Conservation (phyloP, 2,888 invertebrate species). For the Leptothorax acervorum region DNA sequence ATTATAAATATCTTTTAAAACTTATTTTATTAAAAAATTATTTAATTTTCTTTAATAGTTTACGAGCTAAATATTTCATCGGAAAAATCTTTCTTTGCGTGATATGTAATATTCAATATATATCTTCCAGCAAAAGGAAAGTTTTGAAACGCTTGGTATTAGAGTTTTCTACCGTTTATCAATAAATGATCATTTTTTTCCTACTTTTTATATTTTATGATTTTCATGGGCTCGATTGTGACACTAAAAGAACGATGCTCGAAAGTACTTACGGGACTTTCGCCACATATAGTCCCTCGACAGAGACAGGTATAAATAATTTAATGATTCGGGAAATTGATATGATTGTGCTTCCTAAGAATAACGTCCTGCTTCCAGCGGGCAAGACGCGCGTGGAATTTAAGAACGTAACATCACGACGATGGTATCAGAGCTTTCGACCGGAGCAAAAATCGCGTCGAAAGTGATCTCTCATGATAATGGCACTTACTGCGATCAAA, state of each 20-base stretch:
- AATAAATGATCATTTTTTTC: constrained; percentile 16
- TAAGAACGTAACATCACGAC: constrained; percentile 49
- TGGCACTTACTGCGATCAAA: constrained; percentile 69
- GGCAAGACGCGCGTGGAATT: constrained; percentile 67
- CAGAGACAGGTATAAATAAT: constrained; percentile 78
- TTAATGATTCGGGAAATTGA: constrained; percentile 81
- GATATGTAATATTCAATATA: constrained; percentile 5
- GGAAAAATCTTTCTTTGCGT: not conserved
- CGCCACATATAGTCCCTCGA: constrained; percentile 72
- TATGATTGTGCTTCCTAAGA: constrained; percentile 78
- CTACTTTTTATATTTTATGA: constrained; percentile 30
- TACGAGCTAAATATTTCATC: not conserved
- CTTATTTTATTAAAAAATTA: constrained; percentile 24
- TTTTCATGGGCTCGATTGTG: constrained; percentile 51
- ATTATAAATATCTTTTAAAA: not conserved
- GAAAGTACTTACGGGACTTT: constrained; percentile 32
- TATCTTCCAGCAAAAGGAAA: not conserved
- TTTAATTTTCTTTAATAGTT: not conserved
- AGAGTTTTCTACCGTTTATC: not conserved
- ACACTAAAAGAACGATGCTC: constrained; percentile 6
- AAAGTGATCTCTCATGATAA: constrained; percentile 66
- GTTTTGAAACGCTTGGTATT: constrained; percentile 1
- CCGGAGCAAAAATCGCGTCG: constrained; percentile 58
- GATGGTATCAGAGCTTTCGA: constrained; percentile 37
- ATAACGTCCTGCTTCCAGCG: constrained; percentile 73